Percentiles rank a stretch among this genome's conserved stretches.
phyloP scores from a whole-genome alignment of 2,113 vertebrate genomes.

The Gambusia affinis region DNA sequence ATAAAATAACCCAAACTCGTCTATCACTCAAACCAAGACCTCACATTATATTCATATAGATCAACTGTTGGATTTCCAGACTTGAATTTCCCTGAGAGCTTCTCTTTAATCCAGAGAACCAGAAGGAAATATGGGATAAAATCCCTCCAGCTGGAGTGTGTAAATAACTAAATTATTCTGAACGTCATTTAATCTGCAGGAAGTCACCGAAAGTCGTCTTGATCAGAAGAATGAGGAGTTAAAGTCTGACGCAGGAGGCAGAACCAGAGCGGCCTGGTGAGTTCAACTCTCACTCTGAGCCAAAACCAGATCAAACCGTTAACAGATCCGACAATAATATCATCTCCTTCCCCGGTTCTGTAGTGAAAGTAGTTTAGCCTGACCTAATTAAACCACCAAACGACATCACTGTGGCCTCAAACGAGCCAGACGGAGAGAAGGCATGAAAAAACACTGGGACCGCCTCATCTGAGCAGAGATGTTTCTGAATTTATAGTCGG shows the following conservation, averaged over 20 bases:
- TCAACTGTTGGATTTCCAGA: neutral
- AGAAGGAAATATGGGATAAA: neutral
- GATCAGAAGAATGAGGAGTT: neutral
- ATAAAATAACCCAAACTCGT: neutral
- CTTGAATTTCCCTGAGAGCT: neutral
- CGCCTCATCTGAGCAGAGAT: neutral
- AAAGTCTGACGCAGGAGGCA: neutral
- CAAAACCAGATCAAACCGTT: conserved; percentile 52
- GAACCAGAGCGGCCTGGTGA: neutral
- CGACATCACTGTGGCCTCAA: conserved; percentile 58
- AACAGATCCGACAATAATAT: conserved; percentile 43
- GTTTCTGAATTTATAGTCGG: neutral
- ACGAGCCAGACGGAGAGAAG: conserved; percentile 45
- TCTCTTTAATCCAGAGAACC: neutral
- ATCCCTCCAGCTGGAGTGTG: neutral
- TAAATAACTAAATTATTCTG: neutral
- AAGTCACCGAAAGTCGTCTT: neutral
- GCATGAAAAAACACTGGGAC: conserved; percentile 12
- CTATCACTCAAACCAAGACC: neutral
- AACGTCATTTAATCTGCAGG: neutral
- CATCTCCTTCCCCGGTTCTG: conserved; percentile 34
- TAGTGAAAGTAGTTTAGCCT: conserved; percentile 67
- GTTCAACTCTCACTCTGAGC: neutral
- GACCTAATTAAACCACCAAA: conserved; percentile 71
- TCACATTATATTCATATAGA: neutral